Evolutionary conservation across 2,113 vertebrate species (phyloP).

Genomic region (Mus pahari): DNA sequence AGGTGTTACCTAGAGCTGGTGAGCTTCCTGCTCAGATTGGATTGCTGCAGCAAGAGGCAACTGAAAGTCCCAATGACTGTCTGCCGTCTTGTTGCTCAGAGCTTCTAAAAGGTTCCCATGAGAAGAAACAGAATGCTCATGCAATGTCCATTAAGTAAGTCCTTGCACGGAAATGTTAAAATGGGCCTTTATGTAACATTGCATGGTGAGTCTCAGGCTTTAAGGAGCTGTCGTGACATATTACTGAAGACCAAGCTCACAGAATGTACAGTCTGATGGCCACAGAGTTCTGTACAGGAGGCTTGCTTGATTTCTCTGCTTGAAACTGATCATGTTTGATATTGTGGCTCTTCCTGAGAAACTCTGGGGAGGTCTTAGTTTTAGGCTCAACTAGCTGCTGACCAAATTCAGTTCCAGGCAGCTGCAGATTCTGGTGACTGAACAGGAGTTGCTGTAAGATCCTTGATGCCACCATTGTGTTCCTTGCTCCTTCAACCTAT

Average conservation of each 20-base stretch:
- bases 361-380: neutral
- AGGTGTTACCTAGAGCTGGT: neutral
- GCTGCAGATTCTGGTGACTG: neutral
- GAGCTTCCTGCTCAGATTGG: neutral
- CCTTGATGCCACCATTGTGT: neutral
- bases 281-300: neutral
- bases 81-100: neutral
- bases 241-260: neutral
- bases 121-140: neutral
- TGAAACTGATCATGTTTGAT: neutral
- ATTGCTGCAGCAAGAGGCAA: neutral
- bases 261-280: too few species aligned
- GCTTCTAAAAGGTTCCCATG: neutral
- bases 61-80: neutral
- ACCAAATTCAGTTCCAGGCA: too few species aligned
- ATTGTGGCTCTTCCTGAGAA: neutral
- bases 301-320: neutral
- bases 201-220: neutral
- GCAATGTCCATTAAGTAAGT: constrained; percentile 11
- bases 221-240: neutral
- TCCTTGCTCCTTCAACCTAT: neutral
- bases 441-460: neutral
- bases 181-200: neutral
- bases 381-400: neutral
- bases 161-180: neutral